phyloP scores from a whole-genome alignment of 2,113 vertebrate genomes.

The Aphelocoma coerulescens region DNA sequence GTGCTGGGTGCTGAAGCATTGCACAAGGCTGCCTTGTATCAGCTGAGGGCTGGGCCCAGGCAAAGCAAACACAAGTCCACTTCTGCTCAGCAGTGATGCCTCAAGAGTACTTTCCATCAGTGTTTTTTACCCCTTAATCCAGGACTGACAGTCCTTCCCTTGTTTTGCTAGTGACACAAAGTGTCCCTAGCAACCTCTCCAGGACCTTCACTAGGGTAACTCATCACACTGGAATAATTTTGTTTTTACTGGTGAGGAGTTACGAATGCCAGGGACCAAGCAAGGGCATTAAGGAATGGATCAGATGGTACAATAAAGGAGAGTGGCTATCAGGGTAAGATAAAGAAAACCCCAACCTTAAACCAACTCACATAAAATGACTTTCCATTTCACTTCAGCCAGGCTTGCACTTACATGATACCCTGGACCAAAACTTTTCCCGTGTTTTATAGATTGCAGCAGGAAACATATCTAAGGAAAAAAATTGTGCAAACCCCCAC shows the following conservation, averaged over 20 bases:
- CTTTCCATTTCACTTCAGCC: not conserved
- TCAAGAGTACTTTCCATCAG: not conserved
- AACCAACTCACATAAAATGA: not conserved
- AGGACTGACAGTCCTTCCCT: not conserved
- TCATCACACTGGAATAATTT: not conserved
- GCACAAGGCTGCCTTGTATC: not conserved
- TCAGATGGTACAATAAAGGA: not conserved
- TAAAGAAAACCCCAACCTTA: not conserved
- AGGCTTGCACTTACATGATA: not conserved
- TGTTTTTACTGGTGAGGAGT: not conserved
- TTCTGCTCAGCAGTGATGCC: not conserved
- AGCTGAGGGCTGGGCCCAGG: not conserved
- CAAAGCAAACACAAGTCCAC: not conserved
- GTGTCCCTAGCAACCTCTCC: not conserved
- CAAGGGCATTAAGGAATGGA: not conserved
- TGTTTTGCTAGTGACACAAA: not conserved
- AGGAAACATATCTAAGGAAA: not conserved
- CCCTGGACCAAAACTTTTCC: not conserved
- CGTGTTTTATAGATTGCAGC: not conserved
- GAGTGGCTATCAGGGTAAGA: not conserved
- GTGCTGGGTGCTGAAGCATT: not conserved
- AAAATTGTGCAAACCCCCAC: fast-evolving
- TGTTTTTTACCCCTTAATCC: not conserved
- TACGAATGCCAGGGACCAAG: not conserved
- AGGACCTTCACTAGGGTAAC: not conserved